These are phyloP conservation scores for Timandra comae DNA, from an alignment of 2,888 invertebrate species.

Conservation along the genomic window DNA sequence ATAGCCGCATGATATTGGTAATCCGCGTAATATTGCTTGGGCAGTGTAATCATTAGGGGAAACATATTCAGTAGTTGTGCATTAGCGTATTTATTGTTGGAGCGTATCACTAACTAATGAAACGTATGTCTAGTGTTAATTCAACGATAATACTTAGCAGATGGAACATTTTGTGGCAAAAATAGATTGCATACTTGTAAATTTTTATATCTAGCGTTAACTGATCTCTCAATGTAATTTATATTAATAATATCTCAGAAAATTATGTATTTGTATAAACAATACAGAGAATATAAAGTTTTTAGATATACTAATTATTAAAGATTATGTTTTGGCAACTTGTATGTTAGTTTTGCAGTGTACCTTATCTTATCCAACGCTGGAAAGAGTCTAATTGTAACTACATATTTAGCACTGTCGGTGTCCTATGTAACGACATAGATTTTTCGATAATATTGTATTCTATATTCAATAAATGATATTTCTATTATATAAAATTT, in stretches of 20 bases:
- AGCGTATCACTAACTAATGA: conserved; percentile 56
- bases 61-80: conserved; percentile 63
- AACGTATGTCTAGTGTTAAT: conserved; percentile 59
- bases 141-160: conserved; percentile 58
- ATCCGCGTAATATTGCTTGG: conserved; percentile 50
- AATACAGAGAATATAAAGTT: conserved; percentile 65
- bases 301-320: conserved; percentile 59
- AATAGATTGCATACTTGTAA: conserved; percentile 67
- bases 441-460: conserved; percentile 73
- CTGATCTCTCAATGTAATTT: conserved; percentile 75
- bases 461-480: conserved; percentile 75
- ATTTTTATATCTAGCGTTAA: conserved; percentile 74
- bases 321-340: conserved; percentile 58
- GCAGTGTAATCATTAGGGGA: conserved; percentile 63
- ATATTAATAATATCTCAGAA: conserved; percentile 69
- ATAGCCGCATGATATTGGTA: conserved; percentile 41
- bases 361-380: conserved; percentile 58
- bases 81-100: conserved; percentile 64
- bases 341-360: conserved; percentile 58
- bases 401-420: conserved; percentile 63
- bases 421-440: conserved; percentile 70
- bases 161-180: conserved; percentile 57
- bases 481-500: conserved; percentile 73
- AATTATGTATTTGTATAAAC: conserved; percentile 71
- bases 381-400: conserved; percentile 61